Evolutionary conservation across 2,888 invertebrate genomes (phyloP), one percentile per base, ranked within the genome.

Genomic region (Tipula unca): DNA sequence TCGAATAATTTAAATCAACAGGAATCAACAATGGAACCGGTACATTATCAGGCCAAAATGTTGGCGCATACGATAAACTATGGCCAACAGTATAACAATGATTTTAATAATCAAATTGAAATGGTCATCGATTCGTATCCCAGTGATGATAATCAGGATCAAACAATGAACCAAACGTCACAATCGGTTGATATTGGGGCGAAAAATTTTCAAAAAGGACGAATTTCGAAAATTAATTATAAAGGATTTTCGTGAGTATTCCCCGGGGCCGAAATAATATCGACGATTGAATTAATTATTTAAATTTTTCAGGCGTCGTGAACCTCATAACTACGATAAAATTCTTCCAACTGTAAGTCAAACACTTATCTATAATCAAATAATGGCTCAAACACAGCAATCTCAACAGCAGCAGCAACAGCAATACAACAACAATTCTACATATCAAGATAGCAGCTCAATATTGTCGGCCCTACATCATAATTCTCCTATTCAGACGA

Each of bases 271-370:
- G 3, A 83, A n/a, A 8, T 8, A 32, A 10, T 29, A 17, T 82
- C 14, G 29, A 29, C 13, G 2, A 14, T 82, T 82, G 29, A 29
- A 35, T 17, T 39, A 10, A 39, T 82, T 39, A 0, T 32, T 85
- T 86, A 85, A n/a, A 54, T 29, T 39, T 85, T 86, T 17, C 13
- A 88, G 88, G 86, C 89, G 90, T 36, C 89, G 91, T 5, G 91
- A 91, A 87, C 90, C 90, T n/a, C 91, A 91, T 86, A 91, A 91
- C 86, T 91, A 91, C 86, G 91, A 91, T 87, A 91, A 90, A 88
- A 90, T 90, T 17, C 90, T 90, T 87, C 91, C 91, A 25, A 91
- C 91, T n/a, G 84, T 89, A 86, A 91, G 91, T 86, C 91, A 91
- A 88, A 91, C 91, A 1, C 89, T 88, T n/a, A 88, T 91, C n/a